A percentile compares a stretch with the other conserved stretches of the same genome.
These are phyloP conservation scores for Limnephilus marmoratus DNA, from an alignment of 2,888 invertebrate genomes.

Conservation along the genomic window DNA sequence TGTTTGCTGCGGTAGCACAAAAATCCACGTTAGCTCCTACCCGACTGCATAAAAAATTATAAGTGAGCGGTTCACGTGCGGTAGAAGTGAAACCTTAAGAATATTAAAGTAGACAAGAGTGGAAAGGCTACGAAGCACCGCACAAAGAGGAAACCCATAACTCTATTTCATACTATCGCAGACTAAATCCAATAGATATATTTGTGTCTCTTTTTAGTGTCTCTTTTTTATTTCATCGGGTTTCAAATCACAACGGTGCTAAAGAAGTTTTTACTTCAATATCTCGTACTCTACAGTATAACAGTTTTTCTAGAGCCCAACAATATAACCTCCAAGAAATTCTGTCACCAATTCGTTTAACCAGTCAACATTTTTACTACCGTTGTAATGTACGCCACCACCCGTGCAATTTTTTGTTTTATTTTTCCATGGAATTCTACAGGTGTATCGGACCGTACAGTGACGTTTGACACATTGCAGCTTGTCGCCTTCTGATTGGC, in stretches of 20 bases:
- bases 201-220: too few relatives aligned
- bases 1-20: background rate
- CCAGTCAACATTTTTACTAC: background rate
- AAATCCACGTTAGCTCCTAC: background rate
- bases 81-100: too few relatives aligned
- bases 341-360: background rate
- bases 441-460: constrained; percentile 19
- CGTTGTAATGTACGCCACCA: background rate
- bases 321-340: background rate
- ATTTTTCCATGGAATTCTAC: background rate
- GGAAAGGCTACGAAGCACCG: too few relatives aligned
- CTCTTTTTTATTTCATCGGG: too few relatives aligned
- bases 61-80: too few relatives aligned
- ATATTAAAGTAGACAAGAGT: too few relatives aligned
- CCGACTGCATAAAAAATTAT: background rate
- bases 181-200: too few relatives aligned
- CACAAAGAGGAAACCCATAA: too few relatives aligned
- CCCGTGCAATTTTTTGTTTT: background rate
- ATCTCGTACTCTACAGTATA: background rate
- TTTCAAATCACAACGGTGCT: too few relatives aligned
- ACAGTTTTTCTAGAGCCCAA: background rate
- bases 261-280: too few relatives aligned
- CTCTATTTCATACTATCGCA: too few relatives aligned
- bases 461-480: constrained; percentile 27
- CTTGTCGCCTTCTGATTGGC: constrained; percentile 33